Conservation (phyloP, 2,113 vertebrate genomes). For the Plecturocebus donacophilus region DNA sequence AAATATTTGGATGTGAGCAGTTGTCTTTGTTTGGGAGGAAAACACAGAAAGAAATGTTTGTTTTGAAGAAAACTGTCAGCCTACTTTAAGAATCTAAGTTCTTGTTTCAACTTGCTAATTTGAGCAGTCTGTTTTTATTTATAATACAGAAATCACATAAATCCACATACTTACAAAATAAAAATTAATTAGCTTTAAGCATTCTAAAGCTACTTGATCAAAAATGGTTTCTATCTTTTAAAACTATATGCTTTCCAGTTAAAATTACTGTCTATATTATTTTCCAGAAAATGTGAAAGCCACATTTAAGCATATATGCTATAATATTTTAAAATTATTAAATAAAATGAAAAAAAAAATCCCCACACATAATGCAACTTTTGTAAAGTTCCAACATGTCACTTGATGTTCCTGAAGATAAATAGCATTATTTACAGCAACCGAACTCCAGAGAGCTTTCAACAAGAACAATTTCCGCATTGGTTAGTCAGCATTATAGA, state of each 20-base stretch:
- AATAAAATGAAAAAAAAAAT: background rate
- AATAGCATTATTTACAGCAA: conserved; percentile 12
- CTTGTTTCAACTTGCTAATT: background rate
- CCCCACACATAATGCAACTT: background rate
- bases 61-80: background rate
- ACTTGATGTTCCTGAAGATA: background rate
- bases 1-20: background rate
- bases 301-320: background rate
- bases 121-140: background rate
- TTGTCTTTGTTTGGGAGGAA: conserved; percentile 2
- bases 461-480: background rate
- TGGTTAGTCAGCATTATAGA: background rate
- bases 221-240: background rate
- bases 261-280: background rate
- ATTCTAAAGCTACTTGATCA: background rate
- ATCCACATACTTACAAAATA: background rate
- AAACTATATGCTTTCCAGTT: background rate
- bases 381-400: conserved; percentile 1
- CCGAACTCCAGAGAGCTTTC: conserved; percentile 16
- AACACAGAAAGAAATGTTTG: background rate
- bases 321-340: conserved; percentile 16
- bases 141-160: conserved; percentile 33
- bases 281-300: conserved; percentile 35
- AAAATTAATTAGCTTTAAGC: conserved; percentile 20
- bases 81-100: conserved; percentile 12